A percentile compares a stretch with the other conserved stretches of the same genome.
Conservation (phyloP, 2,113 vertebrate species). For the Hyperopisus bebe region DNA sequence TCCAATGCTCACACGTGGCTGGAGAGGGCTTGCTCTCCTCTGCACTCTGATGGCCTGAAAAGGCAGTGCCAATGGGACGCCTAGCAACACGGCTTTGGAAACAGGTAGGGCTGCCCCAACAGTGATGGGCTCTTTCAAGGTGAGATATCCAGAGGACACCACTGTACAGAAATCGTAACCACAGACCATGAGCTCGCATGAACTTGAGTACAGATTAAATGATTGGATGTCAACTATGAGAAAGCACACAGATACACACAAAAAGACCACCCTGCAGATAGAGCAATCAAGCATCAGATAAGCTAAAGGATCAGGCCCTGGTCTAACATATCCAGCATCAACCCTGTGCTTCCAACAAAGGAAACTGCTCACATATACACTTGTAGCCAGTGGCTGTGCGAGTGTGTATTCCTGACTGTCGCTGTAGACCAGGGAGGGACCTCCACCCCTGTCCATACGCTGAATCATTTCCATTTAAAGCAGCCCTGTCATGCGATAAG, state of each 20-base stretch:
- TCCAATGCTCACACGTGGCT: not conserved
- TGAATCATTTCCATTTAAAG: not conserved
- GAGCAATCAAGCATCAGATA: not conserved
- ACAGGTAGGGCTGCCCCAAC: not conserved
- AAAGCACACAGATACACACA: not conserved
- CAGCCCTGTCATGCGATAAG: not conserved
- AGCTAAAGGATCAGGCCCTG: not conserved
- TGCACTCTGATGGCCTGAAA: not conserved
- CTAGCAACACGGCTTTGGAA: not conserved
- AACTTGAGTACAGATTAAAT: not conserved
- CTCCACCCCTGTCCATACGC: not conserved
- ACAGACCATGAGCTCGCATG: not conserved
- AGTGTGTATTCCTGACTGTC: not conserved
- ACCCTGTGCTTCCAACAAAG: not conserved
- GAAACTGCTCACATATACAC: not conserved
- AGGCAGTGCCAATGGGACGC: not conserved
- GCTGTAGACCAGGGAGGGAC: not conserved
- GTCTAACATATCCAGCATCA: not conserved
- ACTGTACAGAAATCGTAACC: not conserved
- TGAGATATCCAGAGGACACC: not conserved
- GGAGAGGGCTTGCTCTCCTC: not conserved
- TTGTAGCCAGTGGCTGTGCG: not conserved
- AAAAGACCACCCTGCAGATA: not conserved
- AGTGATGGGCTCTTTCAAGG: not conserved
- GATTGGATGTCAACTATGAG: not conserved